phyloP scores from a whole-genome alignment of 1,140 invertebrate species.

The Lethocerus indicus region DNA sequence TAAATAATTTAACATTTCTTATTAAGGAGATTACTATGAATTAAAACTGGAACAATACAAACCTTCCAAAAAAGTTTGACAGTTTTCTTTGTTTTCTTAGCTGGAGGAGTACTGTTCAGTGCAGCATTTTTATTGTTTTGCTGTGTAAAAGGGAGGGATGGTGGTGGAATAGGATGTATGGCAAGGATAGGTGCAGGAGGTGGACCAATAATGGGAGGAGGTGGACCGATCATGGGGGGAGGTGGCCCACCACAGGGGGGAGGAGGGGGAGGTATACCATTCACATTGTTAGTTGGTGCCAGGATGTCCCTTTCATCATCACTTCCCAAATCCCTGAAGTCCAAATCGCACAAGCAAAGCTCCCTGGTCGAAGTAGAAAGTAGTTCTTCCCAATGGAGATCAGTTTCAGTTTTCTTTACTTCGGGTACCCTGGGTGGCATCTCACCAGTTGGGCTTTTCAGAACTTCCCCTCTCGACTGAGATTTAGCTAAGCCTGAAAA shows the following conservation, averaged over 20 bases:
- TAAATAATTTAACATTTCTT: too few species aligned
- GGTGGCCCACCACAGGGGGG: slow-evolving; percentile 32
- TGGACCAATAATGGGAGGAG: slow-evolving; percentile 18
- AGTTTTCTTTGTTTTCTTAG: slow-evolving; percentile 91
- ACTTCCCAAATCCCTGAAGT: slow-evolving; percentile 83
- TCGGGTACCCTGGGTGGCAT: slow-evolving; percentile 36
- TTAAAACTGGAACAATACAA: neutral
- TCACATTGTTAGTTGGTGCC: slow-evolving; percentile 36
- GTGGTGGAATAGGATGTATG: slow-evolving; percentile 23
- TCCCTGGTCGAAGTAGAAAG: slow-evolving; percentile 63
- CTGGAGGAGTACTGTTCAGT: slow-evolving; percentile 27
- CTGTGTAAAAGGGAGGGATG: slow-evolving; percentile 22
- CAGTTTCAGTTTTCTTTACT: slow-evolving; percentile 77
- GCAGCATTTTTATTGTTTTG: slow-evolving; percentile 1
- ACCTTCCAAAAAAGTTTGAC: slow-evolving; percentile 93
- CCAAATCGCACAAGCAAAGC: slow-evolving; percentile 82
- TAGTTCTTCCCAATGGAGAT: slow-evolving; percentile 88
- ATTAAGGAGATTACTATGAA: too few species aligned
- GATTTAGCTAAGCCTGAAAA: slow-evolving; percentile 20
- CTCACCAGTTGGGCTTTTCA: slow-evolving; percentile 47
- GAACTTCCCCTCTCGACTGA: slow-evolving; percentile 32
- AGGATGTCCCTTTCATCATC: slow-evolving; percentile 56
- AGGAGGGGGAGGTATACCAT: slow-evolving; percentile 52
- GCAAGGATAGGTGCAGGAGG: slow-evolving; percentile 26
- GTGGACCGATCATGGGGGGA: slow-evolving; percentile 22